Conservation (phyloP, 2,797 vertebrate genomes). For the Acanthurus tractus region DNA sequence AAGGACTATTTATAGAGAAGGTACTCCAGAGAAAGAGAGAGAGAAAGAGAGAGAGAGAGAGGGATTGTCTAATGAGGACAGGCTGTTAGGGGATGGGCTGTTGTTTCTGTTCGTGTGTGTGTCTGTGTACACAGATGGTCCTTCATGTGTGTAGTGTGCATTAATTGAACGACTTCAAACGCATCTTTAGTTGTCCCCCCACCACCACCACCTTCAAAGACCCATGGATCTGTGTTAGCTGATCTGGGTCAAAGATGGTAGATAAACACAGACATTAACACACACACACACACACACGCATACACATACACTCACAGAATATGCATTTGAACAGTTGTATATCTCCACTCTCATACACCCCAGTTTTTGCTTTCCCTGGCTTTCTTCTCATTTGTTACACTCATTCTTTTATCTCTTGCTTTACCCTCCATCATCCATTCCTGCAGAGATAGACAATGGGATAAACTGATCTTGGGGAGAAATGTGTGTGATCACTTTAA, state of each 20-base stretch:
- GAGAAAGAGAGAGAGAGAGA: conserved; percentile 63
- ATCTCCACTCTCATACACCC: conserved; percentile 31
- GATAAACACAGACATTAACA: conserved; percentile 38
- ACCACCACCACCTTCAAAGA: conserved; percentile 73
- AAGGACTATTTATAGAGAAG: conserved; percentile 76
- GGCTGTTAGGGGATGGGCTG: conserved; percentile 76
- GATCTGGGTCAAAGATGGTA: conserved; percentile 77
- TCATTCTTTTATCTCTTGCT: conserved; percentile 61
- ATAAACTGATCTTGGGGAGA: conserved; percentile 44
- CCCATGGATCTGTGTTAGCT: conserved; percentile 62
- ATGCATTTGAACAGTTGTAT: conserved; percentile 31
- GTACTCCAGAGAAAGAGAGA: conserved; percentile 59
- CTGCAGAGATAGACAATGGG: conserved; percentile 52
- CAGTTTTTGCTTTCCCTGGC: conserved; percentile 25
- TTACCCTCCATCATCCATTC: conserved; percentile 60
- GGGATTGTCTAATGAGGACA: conserved; percentile 86
- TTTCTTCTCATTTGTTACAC: conserved; percentile 33
- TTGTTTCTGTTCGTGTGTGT: conserved; percentile 66
- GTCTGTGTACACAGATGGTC: conserved; percentile 74
- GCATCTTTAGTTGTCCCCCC: conserved; percentile 56
- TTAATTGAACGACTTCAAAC: conserved; percentile 82
- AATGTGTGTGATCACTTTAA: conserved; percentile 50
- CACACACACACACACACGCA: conserved; percentile 17
- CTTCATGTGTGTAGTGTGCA: conserved; percentile 78
- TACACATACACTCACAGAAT: conserved; percentile 21